phyloP scores from a whole-genome alignment of 2,888 invertebrate genomes.

The Lissocephala sabroskyi region DNA sequence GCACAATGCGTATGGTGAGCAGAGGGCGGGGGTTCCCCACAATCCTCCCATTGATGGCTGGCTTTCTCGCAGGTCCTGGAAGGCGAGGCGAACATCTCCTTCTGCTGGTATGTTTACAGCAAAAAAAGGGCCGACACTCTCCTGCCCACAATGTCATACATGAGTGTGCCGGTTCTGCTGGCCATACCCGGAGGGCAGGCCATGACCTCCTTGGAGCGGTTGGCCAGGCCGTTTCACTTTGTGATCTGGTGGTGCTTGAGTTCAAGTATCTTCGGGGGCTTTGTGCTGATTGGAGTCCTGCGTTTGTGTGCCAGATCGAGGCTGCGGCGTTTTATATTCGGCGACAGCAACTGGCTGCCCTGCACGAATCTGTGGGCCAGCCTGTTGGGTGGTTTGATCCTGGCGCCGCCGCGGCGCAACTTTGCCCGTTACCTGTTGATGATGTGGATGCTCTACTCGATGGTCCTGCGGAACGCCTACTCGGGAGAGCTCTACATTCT shows the following conservation, averaged over 20 bases:
- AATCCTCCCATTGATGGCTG: no score
- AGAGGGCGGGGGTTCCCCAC: neutral
- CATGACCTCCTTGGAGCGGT: slow-evolving; percentile 36
- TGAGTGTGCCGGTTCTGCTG: slow-evolving; percentile 28
- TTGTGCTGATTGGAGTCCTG: slow-evolving; percentile 27
- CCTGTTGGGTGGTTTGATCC: slow-evolving; percentile 29
- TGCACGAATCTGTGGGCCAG: slow-evolving; percentile 38
- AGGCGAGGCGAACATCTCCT: slow-evolving; percentile 38
- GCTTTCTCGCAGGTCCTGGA: slow-evolving; percentile 34
- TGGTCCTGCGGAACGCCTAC: slow-evolving; percentile 45
- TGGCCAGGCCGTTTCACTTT: slow-evolving; percentile 41
- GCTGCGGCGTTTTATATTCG: slow-evolving; percentile 35
- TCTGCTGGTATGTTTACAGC: slow-evolving; percentile 33
- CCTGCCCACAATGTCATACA: slow-evolving; percentile 34
- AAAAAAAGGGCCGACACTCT: slow-evolving; percentile 21
- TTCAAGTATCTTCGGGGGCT: slow-evolving; percentile 29
- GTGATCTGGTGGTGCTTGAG: slow-evolving; percentile 49
- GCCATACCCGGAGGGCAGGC: slow-evolving; percentile 36
- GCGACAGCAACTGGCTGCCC: slow-evolving; percentile 33
- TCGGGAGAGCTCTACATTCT: slow-evolving; percentile 38
- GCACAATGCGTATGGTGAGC: slow-evolving; percentile 43
- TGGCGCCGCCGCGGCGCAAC: slow-evolving; percentile 29
- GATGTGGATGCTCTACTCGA: slow-evolving; percentile 41
- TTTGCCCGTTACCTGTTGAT: slow-evolving; percentile 47
- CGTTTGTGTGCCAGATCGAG: slow-evolving; percentile 6